These are phyloP conservation scores for Petaurus breviceps DNA, from an alignment of 2,113 vertebrate genomes.

Conservation along the genomic window DNA sequence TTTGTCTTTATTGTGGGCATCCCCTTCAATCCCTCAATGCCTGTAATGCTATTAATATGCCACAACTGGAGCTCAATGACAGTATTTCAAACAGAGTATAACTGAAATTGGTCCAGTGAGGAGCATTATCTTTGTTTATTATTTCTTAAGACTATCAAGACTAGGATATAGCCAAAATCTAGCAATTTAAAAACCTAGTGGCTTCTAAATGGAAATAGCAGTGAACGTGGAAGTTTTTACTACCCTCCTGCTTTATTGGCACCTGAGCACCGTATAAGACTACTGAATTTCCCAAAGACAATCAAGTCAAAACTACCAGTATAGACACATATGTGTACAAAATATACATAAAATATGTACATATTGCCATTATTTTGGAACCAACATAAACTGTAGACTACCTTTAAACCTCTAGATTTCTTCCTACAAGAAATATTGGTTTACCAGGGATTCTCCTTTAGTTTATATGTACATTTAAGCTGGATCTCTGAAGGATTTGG, in stretches of 20 bases:
- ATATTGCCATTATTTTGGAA: not conserved
- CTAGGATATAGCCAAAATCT: not conserved
- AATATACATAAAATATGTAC: not conserved
- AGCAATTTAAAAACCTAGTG: not conserved
- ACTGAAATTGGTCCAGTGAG: not conserved
- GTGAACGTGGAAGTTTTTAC: not conserved
- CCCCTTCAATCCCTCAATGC: constrained; percentile 8
- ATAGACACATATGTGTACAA: not conserved
- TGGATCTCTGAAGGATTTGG: constrained; percentile 11
- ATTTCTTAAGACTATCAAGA: not conserved
- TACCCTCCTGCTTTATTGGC: not conserved
- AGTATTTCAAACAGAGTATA: constrained; percentile 50
- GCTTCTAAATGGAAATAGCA: not conserved
- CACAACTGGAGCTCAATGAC: constrained; percentile 51
- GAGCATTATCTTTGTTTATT: constrained; percentile 38
- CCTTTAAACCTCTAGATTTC: not conserved
- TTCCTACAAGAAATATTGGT: not conserved
- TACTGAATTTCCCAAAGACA: not conserved
- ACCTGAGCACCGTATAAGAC: not conserved
- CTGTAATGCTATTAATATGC: constrained; percentile 46
- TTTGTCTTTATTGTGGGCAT: constrained; percentile 32
- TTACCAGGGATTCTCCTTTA: not conserved
- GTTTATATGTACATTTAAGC: not conserved
- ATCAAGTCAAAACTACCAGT: not conserved
- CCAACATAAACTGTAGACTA: not conserved